Conservation (phyloP, 2,888 invertebrate genomes). For the Meteorus colon region DNA sequence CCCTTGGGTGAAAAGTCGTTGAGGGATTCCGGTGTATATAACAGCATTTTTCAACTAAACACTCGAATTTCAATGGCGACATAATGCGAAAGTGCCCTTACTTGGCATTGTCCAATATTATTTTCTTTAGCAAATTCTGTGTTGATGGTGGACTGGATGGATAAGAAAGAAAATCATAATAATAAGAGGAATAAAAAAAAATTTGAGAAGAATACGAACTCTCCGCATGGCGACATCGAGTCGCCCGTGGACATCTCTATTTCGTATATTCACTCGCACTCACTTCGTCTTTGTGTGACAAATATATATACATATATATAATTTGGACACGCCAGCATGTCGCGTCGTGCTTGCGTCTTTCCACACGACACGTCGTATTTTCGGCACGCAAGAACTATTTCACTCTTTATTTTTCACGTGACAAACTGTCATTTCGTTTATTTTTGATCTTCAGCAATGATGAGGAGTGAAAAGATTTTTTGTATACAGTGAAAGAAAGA, state of each 20-base stretch:
- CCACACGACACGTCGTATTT: slow-evolving; percentile 34
- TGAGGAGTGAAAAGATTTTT: slow-evolving; percentile 13
- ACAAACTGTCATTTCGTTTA: slow-evolving; percentile 47
- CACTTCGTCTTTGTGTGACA: slow-evolving; percentile 17
- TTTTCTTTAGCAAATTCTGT: slow-evolving; percentile 17
- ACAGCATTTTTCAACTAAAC: slow-evolving; percentile 33
- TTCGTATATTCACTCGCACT: slow-evolving; percentile 41
- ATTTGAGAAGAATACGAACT: slow-evolving; percentile 16
- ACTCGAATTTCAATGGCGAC: slow-evolving; percentile 37
- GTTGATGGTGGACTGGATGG: neutral
- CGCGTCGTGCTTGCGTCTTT: slow-evolving; percentile 9
- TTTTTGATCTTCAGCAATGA: slow-evolving; percentile 38
- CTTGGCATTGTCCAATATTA: slow-evolving; percentile 33
- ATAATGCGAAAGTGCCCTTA: slow-evolving; percentile 20
- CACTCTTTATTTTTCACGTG: slow-evolving; percentile 42
- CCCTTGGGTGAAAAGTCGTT: slow-evolving; percentile 28
- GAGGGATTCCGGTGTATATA: slow-evolving; percentile 16
- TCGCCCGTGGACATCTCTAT: slow-evolving; percentile 38
- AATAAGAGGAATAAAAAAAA: neutral
- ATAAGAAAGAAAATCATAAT: neutral
- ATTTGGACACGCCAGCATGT: neutral
- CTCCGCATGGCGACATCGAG: slow-evolving; percentile 31
- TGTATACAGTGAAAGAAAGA: neutral
- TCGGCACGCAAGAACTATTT: slow-evolving; percentile 45
- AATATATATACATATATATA: neutral